These are phyloP conservation scores for Cheilosia pagana DNA, from an alignment of 2,888 invertebrate genomes.

Conservation along the genomic window DNA sequence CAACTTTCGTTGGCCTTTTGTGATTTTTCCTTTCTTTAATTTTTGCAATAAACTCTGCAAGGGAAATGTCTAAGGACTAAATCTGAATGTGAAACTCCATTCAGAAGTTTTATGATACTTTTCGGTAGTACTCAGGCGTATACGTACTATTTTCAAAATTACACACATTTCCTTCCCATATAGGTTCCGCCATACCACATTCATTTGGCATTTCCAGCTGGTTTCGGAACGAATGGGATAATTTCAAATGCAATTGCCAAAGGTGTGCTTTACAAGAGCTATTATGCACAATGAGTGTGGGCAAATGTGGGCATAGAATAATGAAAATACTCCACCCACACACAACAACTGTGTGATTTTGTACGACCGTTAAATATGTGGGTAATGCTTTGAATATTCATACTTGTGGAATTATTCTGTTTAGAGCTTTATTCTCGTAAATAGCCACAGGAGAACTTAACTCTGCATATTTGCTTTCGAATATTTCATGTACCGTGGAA, in stretches of 20 bases:
- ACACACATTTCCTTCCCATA: not conserved
- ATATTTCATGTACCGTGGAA: not conserved
- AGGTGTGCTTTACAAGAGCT: not conserved
- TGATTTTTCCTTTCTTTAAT: not conserved
- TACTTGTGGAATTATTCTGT: not conserved
- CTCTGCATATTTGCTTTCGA: slow-evolving; percentile 19
- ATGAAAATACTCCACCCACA: not conserved
- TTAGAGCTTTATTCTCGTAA: slow-evolving; percentile 1
- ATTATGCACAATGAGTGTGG: slow-evolving; percentile 2
- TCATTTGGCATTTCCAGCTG: not conserved
- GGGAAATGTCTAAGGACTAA: not conserved
- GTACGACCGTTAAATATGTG: not conserved
- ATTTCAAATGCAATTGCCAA: not conserved
- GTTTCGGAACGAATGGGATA: not conserved
- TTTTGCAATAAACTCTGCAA: not conserved
- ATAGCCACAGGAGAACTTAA: slow-evolving; percentile 18
- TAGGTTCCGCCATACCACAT: not conserved
- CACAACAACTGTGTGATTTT: not conserved
- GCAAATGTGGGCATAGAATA: not conserved
- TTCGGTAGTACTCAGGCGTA: no score
- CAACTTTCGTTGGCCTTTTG: not conserved
- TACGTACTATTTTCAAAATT: not conserved
- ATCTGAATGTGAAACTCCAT: no score
- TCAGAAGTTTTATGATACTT: no score
- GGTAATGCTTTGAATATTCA: slow-evolving; percentile 4